Percentiles rank a stretch among this genome's conserved stretches.
phyloP scores from a whole-genome alignment of 2,888 invertebrate species.

The Eupithecia inturbata region DNA sequence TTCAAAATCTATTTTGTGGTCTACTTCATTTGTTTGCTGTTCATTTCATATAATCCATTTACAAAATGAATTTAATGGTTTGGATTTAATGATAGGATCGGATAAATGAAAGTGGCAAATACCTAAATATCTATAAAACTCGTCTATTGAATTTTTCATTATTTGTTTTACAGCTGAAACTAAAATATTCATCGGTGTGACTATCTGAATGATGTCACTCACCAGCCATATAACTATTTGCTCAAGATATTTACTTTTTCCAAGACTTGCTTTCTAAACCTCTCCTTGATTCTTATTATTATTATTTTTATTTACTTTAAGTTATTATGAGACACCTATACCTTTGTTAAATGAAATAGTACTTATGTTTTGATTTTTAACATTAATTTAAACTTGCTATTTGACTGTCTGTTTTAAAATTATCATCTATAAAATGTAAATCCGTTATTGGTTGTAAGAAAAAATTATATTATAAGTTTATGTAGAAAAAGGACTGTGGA shows the following conservation, averaged over 20 bases:
- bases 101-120: neutral
- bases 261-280: neutral
- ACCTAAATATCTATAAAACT: neutral
- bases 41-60: conserved; percentile 3
- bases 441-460: too few relatives aligned
- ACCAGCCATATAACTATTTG: neutral
- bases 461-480: too few relatives aligned
- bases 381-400: too few relatives aligned
- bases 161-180: neutral
- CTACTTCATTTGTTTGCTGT: neutral
- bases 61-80: neutral
- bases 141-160: neutral
- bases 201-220: neutral
- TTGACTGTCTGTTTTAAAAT: too few relatives aligned
- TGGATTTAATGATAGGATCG: neutral
- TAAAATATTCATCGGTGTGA: neutral
- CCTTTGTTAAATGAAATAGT: too few relatives aligned
- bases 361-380: too few relatives aligned
- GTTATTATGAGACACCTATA: too few relatives aligned
- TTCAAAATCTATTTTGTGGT: conserved; percentile 6
- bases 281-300: too few relatives aligned
- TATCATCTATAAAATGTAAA: too few relatives aligned
- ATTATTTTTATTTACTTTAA: too few relatives aligned
- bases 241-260: neutral
- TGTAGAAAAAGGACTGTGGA: too few relatives aligned